Evolutionary conservation across 2,113 vertebrate genomes (phyloP).

Genomic region (Dromiciops gliroides): DNA sequence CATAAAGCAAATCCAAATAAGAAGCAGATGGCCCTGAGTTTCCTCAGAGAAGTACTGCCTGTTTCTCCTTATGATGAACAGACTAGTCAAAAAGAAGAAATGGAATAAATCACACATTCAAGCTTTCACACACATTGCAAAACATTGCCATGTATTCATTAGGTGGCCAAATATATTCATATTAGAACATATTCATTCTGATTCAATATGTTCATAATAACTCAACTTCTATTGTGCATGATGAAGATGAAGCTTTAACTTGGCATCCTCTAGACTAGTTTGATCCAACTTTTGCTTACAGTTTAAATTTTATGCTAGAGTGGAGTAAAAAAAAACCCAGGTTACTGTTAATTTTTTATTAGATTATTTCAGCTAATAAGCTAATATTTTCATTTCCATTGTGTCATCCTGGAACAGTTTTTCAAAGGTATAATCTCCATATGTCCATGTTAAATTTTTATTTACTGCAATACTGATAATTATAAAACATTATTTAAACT

Average conservation of each 20-base stretch:
- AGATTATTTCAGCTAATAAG: background rate
- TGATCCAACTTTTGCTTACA: constrained; percentile 11
- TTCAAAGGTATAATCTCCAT: background rate
- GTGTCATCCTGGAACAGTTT: background rate
- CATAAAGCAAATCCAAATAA: constrained; percentile 57
- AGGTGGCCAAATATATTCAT: constrained; percentile 47
- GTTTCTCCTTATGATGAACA: constrained; percentile 67
- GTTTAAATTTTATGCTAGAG: background rate
- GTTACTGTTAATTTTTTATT: background rate
- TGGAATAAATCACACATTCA: constrained; percentile 16
- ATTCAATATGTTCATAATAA: constrained; percentile 39
- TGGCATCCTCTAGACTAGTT: constrained; percentile 17
- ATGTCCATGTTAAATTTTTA: background rate
- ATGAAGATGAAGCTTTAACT: constrained; percentile 9
- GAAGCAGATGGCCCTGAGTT: constrained; percentile 61
- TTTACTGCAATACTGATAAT: background rate
- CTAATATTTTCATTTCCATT: background rate
- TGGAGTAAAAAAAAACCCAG: background rate
- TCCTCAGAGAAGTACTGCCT: constrained; percentile 47
- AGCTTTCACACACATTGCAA: constrained; percentile 29
- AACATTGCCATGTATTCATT: constrained; percentile 5
- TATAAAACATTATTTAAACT: background rate
- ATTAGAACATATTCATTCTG: constrained; percentile 52
- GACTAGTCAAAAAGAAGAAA: constrained; percentile 47
- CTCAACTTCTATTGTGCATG: constrained; percentile 23